phyloP scores from a whole-genome alignment of 2,888 invertebrate genomes.

The Vesta saturnalis region DNA sequence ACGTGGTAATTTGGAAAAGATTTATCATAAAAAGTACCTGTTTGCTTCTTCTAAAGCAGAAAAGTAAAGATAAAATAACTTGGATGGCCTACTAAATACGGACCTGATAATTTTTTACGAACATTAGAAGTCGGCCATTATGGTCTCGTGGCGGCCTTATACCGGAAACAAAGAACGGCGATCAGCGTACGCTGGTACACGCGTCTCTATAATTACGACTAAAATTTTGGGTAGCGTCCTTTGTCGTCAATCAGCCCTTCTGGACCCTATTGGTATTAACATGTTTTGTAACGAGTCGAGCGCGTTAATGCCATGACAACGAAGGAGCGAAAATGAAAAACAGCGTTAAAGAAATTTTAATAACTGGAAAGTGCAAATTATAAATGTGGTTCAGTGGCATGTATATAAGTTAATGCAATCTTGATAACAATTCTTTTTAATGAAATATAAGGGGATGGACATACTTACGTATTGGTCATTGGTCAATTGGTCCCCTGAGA shows the following conservation, averaged over 20 bases:
- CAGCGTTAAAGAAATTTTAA: neutral
- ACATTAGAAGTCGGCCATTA: conserved; percentile 47
- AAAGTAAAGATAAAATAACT: too few species aligned
- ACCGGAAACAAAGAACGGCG: conserved; percentile 47
- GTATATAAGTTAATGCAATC: too few species aligned
- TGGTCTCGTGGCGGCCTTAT: conserved; percentile 44
- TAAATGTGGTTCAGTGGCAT: neutral
- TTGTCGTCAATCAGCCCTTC: conserved; percentile 34
- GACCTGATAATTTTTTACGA: conserved; percentile 26
- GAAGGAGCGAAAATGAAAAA: conserved; percentile 16
- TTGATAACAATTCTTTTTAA: conserved; percentile 13
- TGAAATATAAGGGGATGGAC: conserved; percentile 16
- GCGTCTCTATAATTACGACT: conserved; percentile 41
- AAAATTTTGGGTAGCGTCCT: conserved; percentile 40
- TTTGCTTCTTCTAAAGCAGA: too few species aligned
- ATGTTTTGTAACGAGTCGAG: conserved; percentile 19
- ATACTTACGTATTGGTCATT: conserved; percentile 9
- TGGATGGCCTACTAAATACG: neutral
- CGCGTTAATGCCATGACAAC: conserved; percentile 17
- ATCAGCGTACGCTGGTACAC: conserved; percentile 43
- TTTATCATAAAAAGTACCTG: too few species aligned
- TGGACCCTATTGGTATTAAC: conserved; percentile 21
- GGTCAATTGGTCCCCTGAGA: conserved; percentile 27
- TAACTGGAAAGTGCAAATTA: neutral
- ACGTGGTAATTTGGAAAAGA: too few species aligned